Conservation (phyloP, 2,113 vertebrate genomes). For the Cepphus grylle region DNA sequence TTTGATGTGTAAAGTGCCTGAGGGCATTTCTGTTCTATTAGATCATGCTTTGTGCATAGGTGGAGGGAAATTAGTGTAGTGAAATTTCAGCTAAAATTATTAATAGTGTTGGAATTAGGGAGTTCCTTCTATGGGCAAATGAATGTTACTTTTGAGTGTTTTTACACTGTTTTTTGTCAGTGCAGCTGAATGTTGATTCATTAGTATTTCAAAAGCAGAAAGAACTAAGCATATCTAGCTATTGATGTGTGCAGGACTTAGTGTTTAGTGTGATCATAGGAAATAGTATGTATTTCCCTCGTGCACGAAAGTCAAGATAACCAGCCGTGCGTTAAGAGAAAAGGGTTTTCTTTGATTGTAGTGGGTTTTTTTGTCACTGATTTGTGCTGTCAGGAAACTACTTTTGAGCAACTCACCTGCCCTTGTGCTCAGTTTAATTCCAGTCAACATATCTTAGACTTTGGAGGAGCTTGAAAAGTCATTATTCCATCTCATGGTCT, state of each 20-base stretch:
- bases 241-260: neutral
- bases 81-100: constrained; percentile 1
- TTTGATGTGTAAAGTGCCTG: neutral
- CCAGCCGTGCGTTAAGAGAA: neutral
- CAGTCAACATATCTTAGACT: neutral
- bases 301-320: neutral
- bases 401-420: neutral
- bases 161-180: neutral
- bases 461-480: neutral
- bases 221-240: neutral
- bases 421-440: neutral
- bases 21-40: neutral
- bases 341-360: neutral
- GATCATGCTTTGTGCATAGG: neutral
- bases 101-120: neutral
- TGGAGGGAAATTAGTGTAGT: neutral
- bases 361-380: accelerated
- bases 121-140: neutral
- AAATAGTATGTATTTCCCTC: neutral
- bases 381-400: neutral
- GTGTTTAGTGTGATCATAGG: neutral
- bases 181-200: neutral
- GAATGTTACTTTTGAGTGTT: neutral
- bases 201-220: neutral
- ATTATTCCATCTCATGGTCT: neutral